Evolutionary conservation across 2,888 invertebrate genomes (phyloP).

Genomic region (Lamellibrachia columna): DNA sequence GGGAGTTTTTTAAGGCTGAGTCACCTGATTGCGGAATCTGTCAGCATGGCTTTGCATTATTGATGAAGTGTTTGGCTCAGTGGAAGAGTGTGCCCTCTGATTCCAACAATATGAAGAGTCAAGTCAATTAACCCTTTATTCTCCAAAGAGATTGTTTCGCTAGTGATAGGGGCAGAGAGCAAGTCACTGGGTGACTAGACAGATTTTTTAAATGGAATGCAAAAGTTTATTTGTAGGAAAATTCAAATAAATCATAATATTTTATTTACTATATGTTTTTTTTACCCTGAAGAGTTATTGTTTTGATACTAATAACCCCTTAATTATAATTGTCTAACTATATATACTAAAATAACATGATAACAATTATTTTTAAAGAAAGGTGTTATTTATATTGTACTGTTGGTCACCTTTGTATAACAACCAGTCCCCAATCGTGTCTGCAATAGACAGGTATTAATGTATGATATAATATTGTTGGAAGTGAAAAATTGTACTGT

Average conservation of each 20-base stretch:
- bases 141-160: neutral
- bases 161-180: neutral
- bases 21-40: slow-evolving; percentile 3
- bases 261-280: neutral
- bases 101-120: neutral
- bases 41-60: slow-evolving; percentile 2
- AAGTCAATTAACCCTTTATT: neutral
- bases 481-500: neutral
- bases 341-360: neutral
- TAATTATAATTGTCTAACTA: neutral
- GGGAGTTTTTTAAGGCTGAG: neutral
- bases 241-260: neutral
- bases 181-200: neutral
- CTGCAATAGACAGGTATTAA: neutral
- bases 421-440: too few species aligned
- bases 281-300: neutral
- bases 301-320: neutral
- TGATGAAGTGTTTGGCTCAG: neutral
- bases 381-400: neutral
- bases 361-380: neutral
- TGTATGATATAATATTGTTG: neutral
- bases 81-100: neutral
- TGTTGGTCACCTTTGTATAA: neutral
- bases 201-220: neutral
- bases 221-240: neutral